Conservation (phyloP, 2,113 vertebrate species). For the Todiramphus chloris region DNA sequence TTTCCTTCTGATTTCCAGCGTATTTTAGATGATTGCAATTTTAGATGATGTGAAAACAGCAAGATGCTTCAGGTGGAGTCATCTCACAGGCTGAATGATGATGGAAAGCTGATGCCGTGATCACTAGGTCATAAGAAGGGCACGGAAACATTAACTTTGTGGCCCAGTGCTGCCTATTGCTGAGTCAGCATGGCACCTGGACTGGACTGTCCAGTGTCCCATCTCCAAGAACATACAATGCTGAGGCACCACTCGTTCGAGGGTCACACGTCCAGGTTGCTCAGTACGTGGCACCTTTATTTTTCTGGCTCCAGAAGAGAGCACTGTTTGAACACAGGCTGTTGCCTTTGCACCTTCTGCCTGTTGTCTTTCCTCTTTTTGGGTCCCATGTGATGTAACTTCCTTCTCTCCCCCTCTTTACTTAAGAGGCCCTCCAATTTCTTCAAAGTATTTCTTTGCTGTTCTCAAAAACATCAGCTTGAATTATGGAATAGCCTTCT, state of each 20-base stretch:
- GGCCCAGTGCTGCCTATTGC: neutral
- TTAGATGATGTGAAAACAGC: neutral
- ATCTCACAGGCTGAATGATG: neutral
- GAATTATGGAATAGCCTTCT: neutral
- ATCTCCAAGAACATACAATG: rapidly evolving
- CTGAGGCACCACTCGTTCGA: rapidly evolving
- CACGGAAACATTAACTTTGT: neutral
- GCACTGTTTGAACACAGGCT: neutral
- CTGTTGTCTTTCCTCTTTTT: neutral
- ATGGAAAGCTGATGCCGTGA: neutral
- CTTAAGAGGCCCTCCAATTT: neutral
- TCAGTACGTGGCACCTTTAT: neutral
- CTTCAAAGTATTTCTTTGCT: neutral
- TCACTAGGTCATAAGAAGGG: neutral
- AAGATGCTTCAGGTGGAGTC: neutral
- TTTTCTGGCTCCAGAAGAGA: neutral
- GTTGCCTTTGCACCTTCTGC: neutral
- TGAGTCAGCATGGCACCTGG: rapidly evolving
- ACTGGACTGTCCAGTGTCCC: rapidly evolving
- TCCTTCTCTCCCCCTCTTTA: neutral
- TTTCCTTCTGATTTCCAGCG: neutral
- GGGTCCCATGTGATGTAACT: neutral
- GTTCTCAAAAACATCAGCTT: neutral
- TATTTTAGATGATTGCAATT: neutral
- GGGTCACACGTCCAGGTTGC: rapidly evolving